These are phyloP conservation scores for Aldabrachelys gigantea DNA, from an alignment of 2,113 vertebrate genomes.

Conservation along the genomic window DNA sequence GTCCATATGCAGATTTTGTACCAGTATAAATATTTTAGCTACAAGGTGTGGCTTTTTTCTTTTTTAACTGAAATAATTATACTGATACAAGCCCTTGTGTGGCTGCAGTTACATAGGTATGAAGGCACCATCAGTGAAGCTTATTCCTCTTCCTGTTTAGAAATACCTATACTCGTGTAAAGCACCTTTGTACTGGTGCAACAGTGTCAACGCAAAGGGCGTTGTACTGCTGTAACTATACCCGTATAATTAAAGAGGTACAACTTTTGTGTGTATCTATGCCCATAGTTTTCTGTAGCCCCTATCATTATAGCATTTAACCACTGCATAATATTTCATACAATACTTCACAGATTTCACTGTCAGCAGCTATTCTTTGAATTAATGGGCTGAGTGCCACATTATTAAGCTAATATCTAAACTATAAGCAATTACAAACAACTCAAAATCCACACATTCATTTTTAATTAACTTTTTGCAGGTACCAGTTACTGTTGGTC, in stretches of 20 bases:
- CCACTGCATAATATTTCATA: neutral
- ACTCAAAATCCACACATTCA: neutral
- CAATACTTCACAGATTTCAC: neutral
- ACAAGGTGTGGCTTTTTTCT: neutral
- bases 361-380: neutral
- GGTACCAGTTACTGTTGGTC: neutral
- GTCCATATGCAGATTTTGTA: neutral
- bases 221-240: neutral
- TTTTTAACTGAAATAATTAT: neutral
- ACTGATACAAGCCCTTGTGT: neutral
- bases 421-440: neutral
- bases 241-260: neutral
- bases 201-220: neutral
- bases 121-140: neutral
- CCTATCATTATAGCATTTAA: neutral
- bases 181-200: neutral
- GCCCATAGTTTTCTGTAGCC: neutral
- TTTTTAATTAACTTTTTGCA: neutral
- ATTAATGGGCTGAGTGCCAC: neutral
- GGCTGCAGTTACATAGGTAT: neutral
- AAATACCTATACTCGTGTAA: neutral
- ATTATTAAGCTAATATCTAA: neutral
- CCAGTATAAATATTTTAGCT: neutral
- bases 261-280: neutral
- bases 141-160: neutral